Conservation (phyloP, 2,797 vertebrate species). For the Peromyscus nudipes region DNA sequence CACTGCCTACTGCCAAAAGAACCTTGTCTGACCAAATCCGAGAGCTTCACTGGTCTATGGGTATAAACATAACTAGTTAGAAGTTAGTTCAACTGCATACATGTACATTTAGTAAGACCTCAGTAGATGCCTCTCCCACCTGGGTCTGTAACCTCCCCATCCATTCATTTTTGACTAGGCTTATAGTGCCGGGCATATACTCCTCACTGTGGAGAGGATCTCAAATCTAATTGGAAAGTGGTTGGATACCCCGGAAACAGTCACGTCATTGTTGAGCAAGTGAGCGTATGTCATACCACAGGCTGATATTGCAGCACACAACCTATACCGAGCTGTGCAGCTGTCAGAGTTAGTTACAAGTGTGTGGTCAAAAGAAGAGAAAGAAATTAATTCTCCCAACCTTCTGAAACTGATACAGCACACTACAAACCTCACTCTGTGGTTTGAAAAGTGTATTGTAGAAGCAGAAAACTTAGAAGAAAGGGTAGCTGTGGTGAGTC, state of each 20-base stretch:
- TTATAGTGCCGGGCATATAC: neutral
- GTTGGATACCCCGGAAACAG: neutral
- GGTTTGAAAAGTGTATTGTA: constrained; percentile 90
- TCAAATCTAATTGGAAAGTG: neutral
- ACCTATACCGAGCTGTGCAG: too few species aligned
- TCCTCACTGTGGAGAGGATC: neutral
- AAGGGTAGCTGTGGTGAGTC: constrained; percentile 94
- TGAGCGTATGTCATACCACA: neutral
- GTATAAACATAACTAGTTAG: neutral
- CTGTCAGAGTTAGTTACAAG: too few species aligned
- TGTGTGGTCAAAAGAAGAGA: too few species aligned
- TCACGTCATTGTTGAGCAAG: neutral
- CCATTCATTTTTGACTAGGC: neutral
- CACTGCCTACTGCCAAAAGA: neutral
- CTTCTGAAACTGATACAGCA: too few species aligned
- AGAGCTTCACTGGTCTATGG: neutral
- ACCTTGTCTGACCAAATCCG: neutral
- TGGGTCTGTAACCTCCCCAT: neutral
- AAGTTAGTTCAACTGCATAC: neutral
- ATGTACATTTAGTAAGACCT: neutral
- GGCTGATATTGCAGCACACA: neutral
- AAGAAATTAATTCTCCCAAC: too few species aligned
- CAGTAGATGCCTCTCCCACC: neutral
- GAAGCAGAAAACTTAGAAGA: constrained; percentile 98
- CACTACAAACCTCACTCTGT: too few species aligned